These are phyloP conservation scores for Pseudobourletiella spinata DNA, from an alignment of 1,140 invertebrate genomes.

Conservation along the genomic window DNA sequence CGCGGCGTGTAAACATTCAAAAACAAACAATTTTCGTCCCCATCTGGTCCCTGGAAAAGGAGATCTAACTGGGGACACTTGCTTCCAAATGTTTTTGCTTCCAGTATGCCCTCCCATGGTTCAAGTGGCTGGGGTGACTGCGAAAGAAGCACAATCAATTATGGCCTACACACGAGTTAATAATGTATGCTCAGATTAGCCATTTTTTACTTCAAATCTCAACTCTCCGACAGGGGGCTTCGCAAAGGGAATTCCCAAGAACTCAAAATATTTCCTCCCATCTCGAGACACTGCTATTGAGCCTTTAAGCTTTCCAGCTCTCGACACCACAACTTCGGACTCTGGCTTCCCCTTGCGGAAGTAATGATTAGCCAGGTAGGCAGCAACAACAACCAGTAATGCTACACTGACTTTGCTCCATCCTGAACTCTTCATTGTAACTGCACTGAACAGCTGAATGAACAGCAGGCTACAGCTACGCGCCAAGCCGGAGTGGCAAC, in stretches of 20 bases:
- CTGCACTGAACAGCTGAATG: too few relatives aligned
- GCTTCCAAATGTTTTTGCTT: conserved; percentile 41
- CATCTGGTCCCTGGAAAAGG: conserved; percentile 1
- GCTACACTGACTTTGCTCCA: too few relatives aligned
- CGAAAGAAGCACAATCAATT: neutral
- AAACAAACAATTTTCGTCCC: conserved; percentile 25
- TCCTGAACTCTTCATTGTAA: too few relatives aligned
- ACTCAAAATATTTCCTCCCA: neutral
- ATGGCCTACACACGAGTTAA: too few relatives aligned
- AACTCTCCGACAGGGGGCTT: neutral
- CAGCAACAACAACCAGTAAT: neutral
- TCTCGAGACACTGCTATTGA: neutral
- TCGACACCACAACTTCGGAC: neutral
- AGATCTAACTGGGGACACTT: conserved; percentile 41
- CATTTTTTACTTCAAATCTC: neutral
- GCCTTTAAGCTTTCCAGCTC: neutral
- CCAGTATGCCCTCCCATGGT: conserved; percentile 42
- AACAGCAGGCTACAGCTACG: too few relatives aligned
- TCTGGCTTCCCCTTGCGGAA: neutral
- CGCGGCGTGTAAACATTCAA: conserved; percentile 20
- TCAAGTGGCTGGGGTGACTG: conserved; percentile 38
- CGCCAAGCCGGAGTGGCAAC: too few relatives aligned
- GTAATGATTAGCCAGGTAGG: neutral
- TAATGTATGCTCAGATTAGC: neutral
- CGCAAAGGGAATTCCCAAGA: neutral